Conservation (phyloP, 2,888 invertebrate species). For the Amblyteles armatorius region DNA sequence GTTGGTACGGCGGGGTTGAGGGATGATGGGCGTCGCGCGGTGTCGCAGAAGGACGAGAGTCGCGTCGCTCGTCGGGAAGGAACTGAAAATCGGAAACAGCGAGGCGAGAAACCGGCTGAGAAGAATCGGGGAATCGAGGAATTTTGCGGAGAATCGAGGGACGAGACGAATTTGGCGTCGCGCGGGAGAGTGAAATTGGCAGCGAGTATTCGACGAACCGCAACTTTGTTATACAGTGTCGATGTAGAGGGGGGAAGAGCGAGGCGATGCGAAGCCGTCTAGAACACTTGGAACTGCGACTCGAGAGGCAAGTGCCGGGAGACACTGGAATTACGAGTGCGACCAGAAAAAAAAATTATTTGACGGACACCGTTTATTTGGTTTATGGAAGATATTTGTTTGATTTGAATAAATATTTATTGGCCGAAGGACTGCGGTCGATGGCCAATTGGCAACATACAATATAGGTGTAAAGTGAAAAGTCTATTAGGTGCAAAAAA, state of each 20-base stretch:
- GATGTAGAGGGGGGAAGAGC: constrained; percentile 25
- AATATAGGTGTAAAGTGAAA: no score
- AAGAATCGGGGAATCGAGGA: constrained; percentile 22
- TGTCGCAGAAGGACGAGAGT: not conserved
- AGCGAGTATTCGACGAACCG: constrained; percentile 52
- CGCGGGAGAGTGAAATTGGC: constrained; percentile 3
- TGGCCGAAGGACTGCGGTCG: no score
- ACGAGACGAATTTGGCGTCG: constrained; percentile 50
- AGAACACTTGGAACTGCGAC: constrained; percentile 18
- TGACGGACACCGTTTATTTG: no score
- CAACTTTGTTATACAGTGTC: constrained; percentile 25
- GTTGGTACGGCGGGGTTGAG: constrained; percentile 16
- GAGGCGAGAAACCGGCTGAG: not conserved
- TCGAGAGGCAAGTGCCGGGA: constrained; percentile 23
- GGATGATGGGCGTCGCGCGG: constrained; percentile 10
- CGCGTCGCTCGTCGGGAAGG: constrained; percentile 7
- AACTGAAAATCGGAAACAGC: constrained; percentile 53
- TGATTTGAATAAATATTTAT: no score
- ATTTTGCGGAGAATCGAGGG: constrained; percentile 28
- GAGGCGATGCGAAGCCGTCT: constrained; percentile 7
- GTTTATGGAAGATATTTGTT: no score
- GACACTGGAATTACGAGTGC: constrained; percentile 8
- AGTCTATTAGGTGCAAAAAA: no score
- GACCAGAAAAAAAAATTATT: no score
- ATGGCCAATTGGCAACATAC: no score